Percentiles rank a stretch among this genome's conserved stretches.
phyloP scores from a whole-genome alignment of 1,140 invertebrate genomes.

The Centruroides vittatus region DNA sequence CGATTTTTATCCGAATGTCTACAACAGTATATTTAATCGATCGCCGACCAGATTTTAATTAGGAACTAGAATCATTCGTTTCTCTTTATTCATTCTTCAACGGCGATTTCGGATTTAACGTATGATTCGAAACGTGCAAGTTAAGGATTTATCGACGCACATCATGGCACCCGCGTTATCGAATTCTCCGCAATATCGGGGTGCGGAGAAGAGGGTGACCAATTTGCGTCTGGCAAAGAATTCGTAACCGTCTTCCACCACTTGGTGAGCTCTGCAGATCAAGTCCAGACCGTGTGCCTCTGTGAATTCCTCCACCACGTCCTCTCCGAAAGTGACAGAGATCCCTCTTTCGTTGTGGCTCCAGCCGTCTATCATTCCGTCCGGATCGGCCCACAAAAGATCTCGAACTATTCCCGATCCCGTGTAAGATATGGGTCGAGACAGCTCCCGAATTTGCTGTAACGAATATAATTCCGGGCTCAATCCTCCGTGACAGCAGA shows the following conservation, averaged over 20 bases:
- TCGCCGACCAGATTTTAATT: too few relatives aligned
- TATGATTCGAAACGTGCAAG: conserved; percentile 35
- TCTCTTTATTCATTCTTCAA: too few relatives aligned
- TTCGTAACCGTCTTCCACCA: too few relatives aligned
- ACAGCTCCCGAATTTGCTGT: conserved; percentile 59
- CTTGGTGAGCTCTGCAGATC: conserved; percentile 29
- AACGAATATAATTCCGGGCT: conserved; percentile 49
- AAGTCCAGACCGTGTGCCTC: conserved; percentile 32
- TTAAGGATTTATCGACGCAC: too few relatives aligned
- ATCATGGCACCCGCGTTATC: too few relatives aligned
- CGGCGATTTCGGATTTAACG: too few relatives aligned
- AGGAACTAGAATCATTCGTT: too few relatives aligned
- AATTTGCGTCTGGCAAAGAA: too few relatives aligned
- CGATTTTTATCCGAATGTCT: too few relatives aligned
- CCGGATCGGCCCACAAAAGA: conserved; percentile 37
- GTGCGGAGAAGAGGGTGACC: too few relatives aligned
- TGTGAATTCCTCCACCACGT: conserved; percentile 29
- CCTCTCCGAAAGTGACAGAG: conserved; percentile 29
- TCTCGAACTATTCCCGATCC: conserved; percentile 64
- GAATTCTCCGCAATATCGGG: too few relatives aligned
- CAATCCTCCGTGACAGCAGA: conserved; percentile 66
- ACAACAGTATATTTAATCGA: too few relatives aligned
- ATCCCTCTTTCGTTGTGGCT: conserved; percentile 33
- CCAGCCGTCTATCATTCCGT: conserved; percentile 23
- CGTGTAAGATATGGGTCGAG: conserved; percentile 85